Evolutionary conservation across 2,888 invertebrate genomes (phyloP).

Genomic region (Tryphoninae sp.): DNA sequence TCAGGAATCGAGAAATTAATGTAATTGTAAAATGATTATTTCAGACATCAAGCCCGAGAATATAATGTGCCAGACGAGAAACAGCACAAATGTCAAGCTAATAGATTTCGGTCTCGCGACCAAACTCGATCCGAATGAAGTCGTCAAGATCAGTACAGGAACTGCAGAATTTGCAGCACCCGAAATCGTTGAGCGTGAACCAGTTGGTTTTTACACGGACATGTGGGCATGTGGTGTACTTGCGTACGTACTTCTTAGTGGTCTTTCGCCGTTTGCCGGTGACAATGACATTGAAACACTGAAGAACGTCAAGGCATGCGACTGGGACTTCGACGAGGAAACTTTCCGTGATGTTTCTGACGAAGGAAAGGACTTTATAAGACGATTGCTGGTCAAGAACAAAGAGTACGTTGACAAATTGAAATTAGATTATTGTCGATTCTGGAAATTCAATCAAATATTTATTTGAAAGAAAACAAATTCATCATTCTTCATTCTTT

Average conservation of each 20-base stretch:
- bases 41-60: slow-evolving; percentile 97
- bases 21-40: slow-evolving; percentile 56
- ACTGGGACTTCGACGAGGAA: slow-evolving; percentile 99
- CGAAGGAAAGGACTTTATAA: slow-evolving; percentile 99
- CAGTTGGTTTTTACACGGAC: slow-evolving; percentile 99
- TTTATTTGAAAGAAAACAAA: background rate
- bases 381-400: slow-evolving; percentile 93
- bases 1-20: background rate
- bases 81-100: slow-evolving; percentile 97
- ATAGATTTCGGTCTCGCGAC: slow-evolving; percentile 99
- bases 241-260: slow-evolving; percentile 98
- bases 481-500: background rate
- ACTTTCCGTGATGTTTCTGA: slow-evolving; percentile 97
- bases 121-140: slow-evolving; percentile 98
- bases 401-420: slow-evolving; percentile 89
- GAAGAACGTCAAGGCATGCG: slow-evolving; percentile 98
- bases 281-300: slow-evolving; percentile 99
- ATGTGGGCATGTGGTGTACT: slow-evolving; percentile 99
- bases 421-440: background rate
- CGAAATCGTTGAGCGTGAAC: slow-evolving; percentile 98
- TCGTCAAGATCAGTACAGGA: slow-evolving; percentile 99
- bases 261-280: slow-evolving; percentile 99
- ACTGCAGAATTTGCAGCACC: slow-evolving; percentile 99
- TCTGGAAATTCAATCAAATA: background rate
- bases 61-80: slow-evolving; percentile 99